phyloP scores from a whole-genome alignment of 2,797 vertebrate genomes.

The Xenops minutus region DNA sequence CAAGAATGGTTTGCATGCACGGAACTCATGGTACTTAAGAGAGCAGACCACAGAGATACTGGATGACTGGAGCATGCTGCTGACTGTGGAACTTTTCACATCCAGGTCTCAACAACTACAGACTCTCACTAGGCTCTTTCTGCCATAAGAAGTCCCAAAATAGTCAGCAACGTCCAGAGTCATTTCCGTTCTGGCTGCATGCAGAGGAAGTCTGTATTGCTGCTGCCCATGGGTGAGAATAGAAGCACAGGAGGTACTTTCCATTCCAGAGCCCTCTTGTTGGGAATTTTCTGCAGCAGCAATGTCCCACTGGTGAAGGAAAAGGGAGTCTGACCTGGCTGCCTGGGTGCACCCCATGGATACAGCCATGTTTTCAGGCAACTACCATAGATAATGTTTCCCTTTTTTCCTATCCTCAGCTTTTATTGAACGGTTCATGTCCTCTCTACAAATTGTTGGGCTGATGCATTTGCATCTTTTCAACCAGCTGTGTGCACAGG shows the following conservation, averaged over 20 bases:
- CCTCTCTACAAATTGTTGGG: background rate
- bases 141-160: background rate
- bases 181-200: background rate
- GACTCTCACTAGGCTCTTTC: background rate
- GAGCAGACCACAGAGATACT: background rate
- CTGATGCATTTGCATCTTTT: background rate
- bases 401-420: background rate
- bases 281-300: background rate
- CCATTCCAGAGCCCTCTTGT: background rate
- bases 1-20: background rate
- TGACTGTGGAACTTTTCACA: background rate
- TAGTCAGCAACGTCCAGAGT: background rate
- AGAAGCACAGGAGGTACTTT: background rate
- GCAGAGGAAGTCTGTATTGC: background rate
- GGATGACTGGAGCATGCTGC: background rate
- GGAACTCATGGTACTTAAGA: background rate
- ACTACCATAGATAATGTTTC: background rate
- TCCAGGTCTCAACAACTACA: background rate
- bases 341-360: background rate
- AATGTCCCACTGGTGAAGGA: background rate
- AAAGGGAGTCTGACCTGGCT: background rate
- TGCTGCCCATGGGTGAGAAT: rapidly evolving
- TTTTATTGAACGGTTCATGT: background rate
- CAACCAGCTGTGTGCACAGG: background rate
- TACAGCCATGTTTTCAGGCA: background rate